These are phyloP conservation scores for Chrysina gloriosa DNA, from an alignment of 2,888 invertebrate species.

Conservation along the genomic window DNA sequence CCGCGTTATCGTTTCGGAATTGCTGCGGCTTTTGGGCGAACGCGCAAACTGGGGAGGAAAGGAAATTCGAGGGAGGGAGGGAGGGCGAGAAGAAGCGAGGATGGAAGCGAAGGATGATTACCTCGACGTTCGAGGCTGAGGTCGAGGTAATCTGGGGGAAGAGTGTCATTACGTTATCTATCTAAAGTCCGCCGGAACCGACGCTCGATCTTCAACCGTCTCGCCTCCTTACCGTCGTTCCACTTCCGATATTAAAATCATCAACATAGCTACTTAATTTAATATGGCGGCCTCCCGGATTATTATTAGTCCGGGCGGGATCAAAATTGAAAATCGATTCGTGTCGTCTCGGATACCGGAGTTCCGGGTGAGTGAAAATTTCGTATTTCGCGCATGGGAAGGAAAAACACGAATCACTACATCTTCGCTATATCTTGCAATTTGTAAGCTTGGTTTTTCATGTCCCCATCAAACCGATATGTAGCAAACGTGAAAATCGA, in stretches of 20 bases:
- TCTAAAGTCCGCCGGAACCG: slow-evolving; percentile 19
- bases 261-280: slow-evolving; percentile 34
- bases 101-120: not conserved
- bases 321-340: slow-evolving; percentile 35
- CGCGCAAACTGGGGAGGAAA: too few relatives aligned
- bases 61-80: not conserved
- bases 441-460: too few relatives aligned
- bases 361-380: too few relatives aligned
- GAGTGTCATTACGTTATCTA: slow-evolving; percentile 37
- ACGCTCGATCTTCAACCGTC: not conserved
- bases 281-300: slow-evolving; percentile 20
- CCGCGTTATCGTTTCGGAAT: slow-evolving; percentile 37
- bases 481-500: too few relatives aligned
- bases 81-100: not conserved
- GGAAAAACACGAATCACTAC: too few relatives aligned
- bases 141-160: slow-evolving; percentile 22
- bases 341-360: not conserved
- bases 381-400: too few relatives aligned
- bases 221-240: too few relatives aligned
- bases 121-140: not conserved
- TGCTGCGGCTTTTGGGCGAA: slow-evolving; percentile 29
- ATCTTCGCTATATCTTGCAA: too few relatives aligned
- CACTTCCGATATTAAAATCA: slow-evolving; percentile 34
- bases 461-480: too few relatives aligned
- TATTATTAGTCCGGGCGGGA: slow-evolving; percentile 17